A percentile compares a stretch with the other conserved stretches of the same genome.
Evolutionary conservation across 2,888 invertebrate genomes (phyloP).

Genomic region (Eudasyphora cyanicolor): DNA sequence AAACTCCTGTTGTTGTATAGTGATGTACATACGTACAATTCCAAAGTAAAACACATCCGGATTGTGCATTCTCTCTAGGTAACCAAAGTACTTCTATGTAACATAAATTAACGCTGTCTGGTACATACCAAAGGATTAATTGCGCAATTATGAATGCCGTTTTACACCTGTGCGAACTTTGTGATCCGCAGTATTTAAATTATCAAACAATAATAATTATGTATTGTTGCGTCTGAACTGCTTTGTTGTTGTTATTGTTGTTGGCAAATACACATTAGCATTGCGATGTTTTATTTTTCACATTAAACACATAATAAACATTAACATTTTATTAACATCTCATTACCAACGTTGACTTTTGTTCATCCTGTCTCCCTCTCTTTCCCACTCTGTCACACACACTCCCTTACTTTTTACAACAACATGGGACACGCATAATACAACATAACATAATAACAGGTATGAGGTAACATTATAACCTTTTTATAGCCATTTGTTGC

Average conservation of each 20-base stretch:
- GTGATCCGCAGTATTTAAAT: conserved; percentile 3
- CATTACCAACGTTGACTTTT: conserved; percentile 15
- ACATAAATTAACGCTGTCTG: too few relatives aligned
- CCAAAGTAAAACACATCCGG: too few relatives aligned
- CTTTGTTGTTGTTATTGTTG: background rate
- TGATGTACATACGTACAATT: too few relatives aligned
- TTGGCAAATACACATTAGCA: background rate
- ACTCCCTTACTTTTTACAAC: background rate
- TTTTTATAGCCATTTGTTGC: conserved; percentile 10
- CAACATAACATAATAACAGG: too few relatives aligned
- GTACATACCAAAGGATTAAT: conserved; percentile 9
- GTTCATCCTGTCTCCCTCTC: background rate
- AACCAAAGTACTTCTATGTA: too few relatives aligned
- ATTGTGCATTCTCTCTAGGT: too few relatives aligned
- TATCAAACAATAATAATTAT: conserved; percentile 11
- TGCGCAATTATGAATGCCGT: background rate
- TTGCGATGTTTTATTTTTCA: background rate
- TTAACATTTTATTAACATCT: conserved; percentile 30
- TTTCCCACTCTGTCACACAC: background rate
- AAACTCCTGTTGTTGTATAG: too few relatives aligned
- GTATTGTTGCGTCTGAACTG: background rate
- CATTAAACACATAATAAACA: conserved; percentile 37
- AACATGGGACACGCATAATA: conserved; percentile 24
- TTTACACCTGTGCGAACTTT: background rate
- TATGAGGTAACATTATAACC: conserved; percentile 3